These are phyloP conservation scores for Gisinianus flammeolus DNA, from an alignment of 2,888 invertebrate species.

Conservation along the genomic window DNA sequence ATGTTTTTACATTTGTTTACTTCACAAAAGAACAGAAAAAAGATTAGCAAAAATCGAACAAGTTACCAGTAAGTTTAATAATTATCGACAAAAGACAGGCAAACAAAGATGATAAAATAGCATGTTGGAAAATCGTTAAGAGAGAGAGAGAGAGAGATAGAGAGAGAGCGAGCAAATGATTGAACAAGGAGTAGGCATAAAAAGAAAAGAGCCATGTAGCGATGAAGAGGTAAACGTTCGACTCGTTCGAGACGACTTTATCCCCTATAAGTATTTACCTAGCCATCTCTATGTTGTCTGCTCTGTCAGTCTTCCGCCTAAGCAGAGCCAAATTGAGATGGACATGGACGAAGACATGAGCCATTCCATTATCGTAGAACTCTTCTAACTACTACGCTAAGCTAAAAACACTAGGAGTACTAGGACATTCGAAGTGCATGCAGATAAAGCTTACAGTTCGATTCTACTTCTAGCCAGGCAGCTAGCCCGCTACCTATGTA, in stretches of 20 bases:
- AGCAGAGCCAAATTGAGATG: conserved; percentile 31
- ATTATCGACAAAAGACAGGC: background rate
- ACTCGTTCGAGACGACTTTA: conserved; percentile 3
- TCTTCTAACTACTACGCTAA: background rate
- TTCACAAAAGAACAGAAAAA: too few species aligned
- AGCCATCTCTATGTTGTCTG: conserved; percentile 7
- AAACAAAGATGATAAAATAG: conserved; percentile 49
- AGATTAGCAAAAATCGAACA: background rate
- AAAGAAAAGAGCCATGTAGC: conserved; percentile 6
- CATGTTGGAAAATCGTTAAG: conserved; percentile 52
- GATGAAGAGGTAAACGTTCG: conserved; percentile 15
- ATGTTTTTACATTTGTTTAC: too few species aligned
- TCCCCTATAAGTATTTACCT: background rate
- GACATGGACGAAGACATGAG: conserved; percentile 7
- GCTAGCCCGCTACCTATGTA: too few species aligned
- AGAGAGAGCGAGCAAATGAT: conserved; percentile 10
- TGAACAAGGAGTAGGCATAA: background rate
- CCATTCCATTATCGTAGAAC: conserved; percentile 26
- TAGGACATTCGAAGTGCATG: background rate
- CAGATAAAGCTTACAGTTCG: background rate
- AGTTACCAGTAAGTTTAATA: conserved; percentile 2
- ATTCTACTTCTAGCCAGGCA: too few species aligned
- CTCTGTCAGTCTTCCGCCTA: conserved; percentile 4
- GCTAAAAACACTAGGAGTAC: background rate
- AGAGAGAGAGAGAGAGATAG: background rate